phyloP scores from a whole-genome alignment of 2,113 vertebrate genomes.

The Oreotragus oreotragus region DNA sequence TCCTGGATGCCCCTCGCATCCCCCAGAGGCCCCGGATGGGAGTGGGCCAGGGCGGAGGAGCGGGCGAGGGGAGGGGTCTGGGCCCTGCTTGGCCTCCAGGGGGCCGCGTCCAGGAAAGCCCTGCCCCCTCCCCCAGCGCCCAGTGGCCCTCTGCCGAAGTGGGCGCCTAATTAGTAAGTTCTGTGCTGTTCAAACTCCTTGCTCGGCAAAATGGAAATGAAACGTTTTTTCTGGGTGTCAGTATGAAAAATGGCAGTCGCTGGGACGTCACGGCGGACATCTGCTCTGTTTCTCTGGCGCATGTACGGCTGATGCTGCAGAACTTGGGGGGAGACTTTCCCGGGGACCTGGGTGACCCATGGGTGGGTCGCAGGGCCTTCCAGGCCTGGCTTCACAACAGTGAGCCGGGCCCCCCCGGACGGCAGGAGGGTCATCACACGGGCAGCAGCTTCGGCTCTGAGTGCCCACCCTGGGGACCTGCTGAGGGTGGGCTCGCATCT shows the following conservation, averaged over 20 bases:
- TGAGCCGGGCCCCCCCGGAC: rapidly evolving
- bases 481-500: background rate
- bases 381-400: rapidly evolving
- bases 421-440: rapidly evolving
- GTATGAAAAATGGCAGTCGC: slow-evolving; percentile 91
- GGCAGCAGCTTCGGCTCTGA: background rate
- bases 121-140: background rate
- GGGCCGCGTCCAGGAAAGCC: background rate
- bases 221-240: slow-evolving; percentile 83
- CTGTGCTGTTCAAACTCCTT: slow-evolving; percentile 85
- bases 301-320: slow-evolving; percentile 83
- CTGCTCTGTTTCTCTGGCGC: slow-evolving; percentile 82
- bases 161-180: slow-evolving; percentile 85
- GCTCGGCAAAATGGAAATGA: slow-evolving; percentile 87
- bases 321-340: slow-evolving; percentile 61
- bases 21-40: rapidly evolving
- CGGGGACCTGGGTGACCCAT: slow-evolving; percentile 27
- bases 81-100: background rate
- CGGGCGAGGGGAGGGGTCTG: rapidly evolving
- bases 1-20: background rate
- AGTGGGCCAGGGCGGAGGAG: rapidly evolving
- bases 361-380: background rate
- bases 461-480: background rate
- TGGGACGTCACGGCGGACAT: slow-evolving; percentile 87
- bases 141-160: slow-evolving; percentile 62